Evolutionary conservation across 2,888 invertebrate genomes (phyloP), one percentile per base, ranked within the genome.

Genomic region (Drosophila rubida): DNA sequence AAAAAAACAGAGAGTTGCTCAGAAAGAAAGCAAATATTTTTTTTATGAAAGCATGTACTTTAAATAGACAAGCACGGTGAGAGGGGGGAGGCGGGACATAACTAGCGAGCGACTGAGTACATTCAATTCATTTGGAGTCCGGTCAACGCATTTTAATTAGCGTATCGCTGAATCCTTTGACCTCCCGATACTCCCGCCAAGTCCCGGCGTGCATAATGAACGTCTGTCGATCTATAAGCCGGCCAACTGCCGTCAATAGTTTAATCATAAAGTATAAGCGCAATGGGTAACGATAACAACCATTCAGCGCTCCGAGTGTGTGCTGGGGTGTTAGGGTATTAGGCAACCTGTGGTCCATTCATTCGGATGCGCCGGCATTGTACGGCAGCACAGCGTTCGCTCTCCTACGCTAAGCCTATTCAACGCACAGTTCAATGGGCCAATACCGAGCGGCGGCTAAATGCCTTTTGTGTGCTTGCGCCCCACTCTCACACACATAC

Each of bases 221-320:
- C 59, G 71, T 60, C 80, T 60, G 75, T 68, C 71, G 59, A 83
- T 78, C 63, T 68, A 73, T 61, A 84, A 69, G 51, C 65, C 54
- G 45, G 44, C 54, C 45, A 49, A 60, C 60, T 55, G 66, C 53
- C 77, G 69, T 82, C 81, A 85, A 85, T 82, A 82, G 81, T 82
- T 82, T 85, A 82, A 82, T 82, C 83, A 82, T 82, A 85, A 85
- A 80, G 80, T 80, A 79, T 70, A 79, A 65, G 27, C 55, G 61
- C 16, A 66, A 62, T 53, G 62, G 61, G 68, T 74, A 77, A 71
- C 80, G 80, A 82, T 79, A 80, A 82, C 82, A 77, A 63, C 68
- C 78, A 85, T 78, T 49, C 63, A 57, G n/a, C n/a, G n/a, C n/a
- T 55, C 14, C 25, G 45, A 14, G 22, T 14, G 23, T 54, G 41